Evolutionary conservation across 2,113 vertebrate genomes (phyloP).

Genomic region (Pseudorasbora parva): DNA sequence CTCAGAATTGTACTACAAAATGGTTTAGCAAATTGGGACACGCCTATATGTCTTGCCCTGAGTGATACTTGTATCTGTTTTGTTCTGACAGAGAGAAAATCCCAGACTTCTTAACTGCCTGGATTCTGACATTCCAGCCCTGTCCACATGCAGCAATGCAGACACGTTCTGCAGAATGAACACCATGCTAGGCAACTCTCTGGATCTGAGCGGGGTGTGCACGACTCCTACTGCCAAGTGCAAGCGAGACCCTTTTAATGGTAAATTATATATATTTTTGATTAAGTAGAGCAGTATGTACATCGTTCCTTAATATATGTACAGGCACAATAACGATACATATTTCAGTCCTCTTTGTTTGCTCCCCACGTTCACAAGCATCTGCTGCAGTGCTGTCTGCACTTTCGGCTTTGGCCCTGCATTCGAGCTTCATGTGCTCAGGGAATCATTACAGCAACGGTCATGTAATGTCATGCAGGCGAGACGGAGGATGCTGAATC

Average conservation of each 20-base stretch:
- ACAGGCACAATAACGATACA: neutral
- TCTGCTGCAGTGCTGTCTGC: constrained; percentile 63
- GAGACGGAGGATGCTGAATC: constrained; percentile 82
- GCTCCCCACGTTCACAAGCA: neutral
- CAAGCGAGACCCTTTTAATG: constrained; percentile 81
- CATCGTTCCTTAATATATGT: neutral
- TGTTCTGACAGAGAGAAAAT: constrained; percentile 83
- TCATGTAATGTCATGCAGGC: constrained; percentile 69
- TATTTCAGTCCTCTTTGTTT: neutral
- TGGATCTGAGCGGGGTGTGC: constrained; percentile 95
- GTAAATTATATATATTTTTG: constrained; percentile 67
- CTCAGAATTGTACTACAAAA: no score
- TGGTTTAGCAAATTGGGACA: no score
- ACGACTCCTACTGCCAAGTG: constrained; percentile 86
- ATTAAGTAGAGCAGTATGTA: neutral
- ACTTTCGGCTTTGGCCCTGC: neutral
- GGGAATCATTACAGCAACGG: constrained; percentile 62
- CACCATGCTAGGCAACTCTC: constrained; percentile 92
- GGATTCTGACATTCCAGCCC: constrained; percentile 83
- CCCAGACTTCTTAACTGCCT: constrained; percentile 83
- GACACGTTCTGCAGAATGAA: constrained; percentile 95
- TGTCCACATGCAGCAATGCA: constrained; percentile 96
- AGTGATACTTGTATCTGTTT: constrained; percentile 4
- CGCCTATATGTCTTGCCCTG: neutral
- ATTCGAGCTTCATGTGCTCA: neutral